Evolutionary conservation across 2,888 invertebrate species (phyloP).

Genomic region (Dorcus parallelipipedus): DNA sequence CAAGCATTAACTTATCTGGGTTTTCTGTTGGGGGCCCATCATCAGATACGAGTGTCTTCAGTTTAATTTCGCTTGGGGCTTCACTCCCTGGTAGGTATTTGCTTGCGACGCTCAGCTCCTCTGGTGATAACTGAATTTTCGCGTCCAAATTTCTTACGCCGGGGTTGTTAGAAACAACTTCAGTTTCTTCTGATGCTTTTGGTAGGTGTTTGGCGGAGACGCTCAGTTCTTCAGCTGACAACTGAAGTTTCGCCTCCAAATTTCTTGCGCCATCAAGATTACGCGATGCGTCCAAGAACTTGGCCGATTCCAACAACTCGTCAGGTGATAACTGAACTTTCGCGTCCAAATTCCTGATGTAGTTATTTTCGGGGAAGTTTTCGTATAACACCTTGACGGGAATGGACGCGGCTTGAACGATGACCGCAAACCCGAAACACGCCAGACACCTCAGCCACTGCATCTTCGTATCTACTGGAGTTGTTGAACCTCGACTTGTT

Average conservation of each 20-base stretch:
- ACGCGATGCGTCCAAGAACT: neutral
- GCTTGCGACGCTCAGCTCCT: slow-evolving; percentile 25
- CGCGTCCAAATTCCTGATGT: slow-evolving; percentile 33
- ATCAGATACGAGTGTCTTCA: neutral
- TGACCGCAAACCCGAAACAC: slow-evolving; percentile 30
- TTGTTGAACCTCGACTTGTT: slow-evolving; percentile 42
- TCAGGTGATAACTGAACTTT: slow-evolving; percentile 34
- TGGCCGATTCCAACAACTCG: slow-evolving; percentile 6
- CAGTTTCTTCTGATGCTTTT: neutral
- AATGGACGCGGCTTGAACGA: slow-evolving; percentile 29
- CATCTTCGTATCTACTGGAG: slow-evolving; percentile 40
- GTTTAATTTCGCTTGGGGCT: neutral
- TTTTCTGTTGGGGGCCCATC: neutral
- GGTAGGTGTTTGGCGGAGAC: too few relatives aligned
- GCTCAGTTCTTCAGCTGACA: slow-evolving; percentile 28
- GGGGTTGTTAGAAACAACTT: neutral
- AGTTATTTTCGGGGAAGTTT: slow-evolving; percentile 3
- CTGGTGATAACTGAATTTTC: slow-evolving; percentile 32
- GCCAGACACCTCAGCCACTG: slow-evolving; percentile 32
- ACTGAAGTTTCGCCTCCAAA: slow-evolving; percentile 33
- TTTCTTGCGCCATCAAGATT: slow-evolving; percentile 25
- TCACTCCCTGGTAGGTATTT: slow-evolving; percentile 5
- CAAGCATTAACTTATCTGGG: slow-evolving; percentile 1
- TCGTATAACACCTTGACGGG: slow-evolving; percentile 24
- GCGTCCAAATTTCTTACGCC: slow-evolving; percentile 32